A percentile compares a stretch with the other conserved stretches of the same genome.
Evolutionary conservation across 2,888 invertebrate genomes (phyloP).

Genomic region (Marasmarcha lunaedactyla): DNA sequence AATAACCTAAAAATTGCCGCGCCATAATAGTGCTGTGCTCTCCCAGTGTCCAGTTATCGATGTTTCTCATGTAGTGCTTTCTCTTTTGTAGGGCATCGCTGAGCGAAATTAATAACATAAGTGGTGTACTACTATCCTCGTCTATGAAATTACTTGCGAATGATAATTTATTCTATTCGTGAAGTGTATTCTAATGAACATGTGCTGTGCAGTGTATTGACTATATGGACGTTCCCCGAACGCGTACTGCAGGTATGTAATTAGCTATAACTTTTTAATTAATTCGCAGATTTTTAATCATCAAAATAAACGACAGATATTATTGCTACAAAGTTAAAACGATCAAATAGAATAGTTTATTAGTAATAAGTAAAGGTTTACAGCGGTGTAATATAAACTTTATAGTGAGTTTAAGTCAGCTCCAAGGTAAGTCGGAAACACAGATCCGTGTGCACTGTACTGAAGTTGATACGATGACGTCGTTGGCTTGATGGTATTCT

Average conservation of each 20-base stretch:
- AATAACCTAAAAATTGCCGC: constrained; percentile 12
- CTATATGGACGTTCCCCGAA: background rate
- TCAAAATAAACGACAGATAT: too few species aligned
- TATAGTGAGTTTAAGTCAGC: too few species aligned
- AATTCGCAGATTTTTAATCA: too few species aligned
- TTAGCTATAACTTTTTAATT: background rate
- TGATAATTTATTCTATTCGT: constrained; percentile 63
- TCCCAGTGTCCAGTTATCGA: constrained; percentile 31
- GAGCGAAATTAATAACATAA: constrained; percentile 67
- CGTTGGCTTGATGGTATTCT: too few species aligned
- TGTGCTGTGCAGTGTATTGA: constrained; percentile 37
- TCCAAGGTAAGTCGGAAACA: too few species aligned
- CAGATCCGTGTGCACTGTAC: too few species aligned
- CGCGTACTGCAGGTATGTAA: constrained; percentile 5
- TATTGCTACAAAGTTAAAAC: too few species aligned
- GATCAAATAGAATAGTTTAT: too few species aligned
- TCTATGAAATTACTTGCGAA: constrained; percentile 68
- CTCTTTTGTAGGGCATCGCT: constrained; percentile 68
- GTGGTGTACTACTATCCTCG: constrained; percentile 65
- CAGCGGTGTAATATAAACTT: too few species aligned
- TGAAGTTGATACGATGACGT: too few species aligned
- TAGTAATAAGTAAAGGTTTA: too few species aligned
- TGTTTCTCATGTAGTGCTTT: constrained; percentile 41
- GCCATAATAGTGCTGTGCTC: constrained; percentile 29
- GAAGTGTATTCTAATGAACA: constrained; percentile 55